A percentile compares a stretch with the other conserved stretches of the same genome.
phyloP scores from a whole-genome alignment of 2,888 invertebrate genomes.

The Neuroscelio doddi region DNA sequence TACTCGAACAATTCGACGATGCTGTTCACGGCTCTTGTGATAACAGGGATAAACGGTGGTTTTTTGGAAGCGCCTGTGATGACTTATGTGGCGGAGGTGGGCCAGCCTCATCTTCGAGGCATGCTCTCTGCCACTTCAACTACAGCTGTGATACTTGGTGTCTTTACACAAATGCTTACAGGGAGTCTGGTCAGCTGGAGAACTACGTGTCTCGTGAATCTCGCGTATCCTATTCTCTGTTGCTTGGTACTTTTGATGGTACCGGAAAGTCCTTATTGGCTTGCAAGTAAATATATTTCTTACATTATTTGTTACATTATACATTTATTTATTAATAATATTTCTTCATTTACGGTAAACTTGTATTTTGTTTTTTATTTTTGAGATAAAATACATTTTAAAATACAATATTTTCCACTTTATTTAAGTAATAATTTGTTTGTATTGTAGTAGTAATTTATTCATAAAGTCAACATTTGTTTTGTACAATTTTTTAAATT shows the following conservation, averaged over 20 bases:
- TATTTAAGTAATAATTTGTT: too few species aligned
- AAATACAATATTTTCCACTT: too few species aligned
- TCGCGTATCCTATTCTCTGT: slow-evolving; percentile 78
- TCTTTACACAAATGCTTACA: slow-evolving; percentile 83
- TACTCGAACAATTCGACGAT: slow-evolving; percentile 77
- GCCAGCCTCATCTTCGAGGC: slow-evolving; percentile 85
- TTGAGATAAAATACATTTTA: too few species aligned
- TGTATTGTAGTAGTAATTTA: too few species aligned
- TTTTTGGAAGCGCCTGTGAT: slow-evolving; percentile 87
- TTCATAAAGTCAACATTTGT: too few species aligned
- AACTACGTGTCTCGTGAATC: slow-evolving; percentile 79
- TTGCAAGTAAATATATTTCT: slow-evolving; percentile 74
- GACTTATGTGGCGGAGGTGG: slow-evolving; percentile 89
- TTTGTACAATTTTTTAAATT: too few species aligned
- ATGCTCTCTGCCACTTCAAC: slow-evolving; percentile 83
- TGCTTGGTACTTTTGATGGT: slow-evolving; percentile 80
- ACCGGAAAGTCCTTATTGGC: slow-evolving; percentile 89
- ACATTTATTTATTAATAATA: background rate
- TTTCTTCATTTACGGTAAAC: background rate
- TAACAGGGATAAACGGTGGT: slow-evolving; percentile 85
- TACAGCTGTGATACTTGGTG: slow-evolving; percentile 83
- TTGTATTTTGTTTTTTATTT: too few species aligned
- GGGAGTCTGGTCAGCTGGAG: slow-evolving; percentile 83
- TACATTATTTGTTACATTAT: too few species aligned
- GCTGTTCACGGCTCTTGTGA: slow-evolving; percentile 80